phyloP scores from a whole-genome alignment of 2,113 vertebrate genomes.

The Holacanthus passer region DNA sequence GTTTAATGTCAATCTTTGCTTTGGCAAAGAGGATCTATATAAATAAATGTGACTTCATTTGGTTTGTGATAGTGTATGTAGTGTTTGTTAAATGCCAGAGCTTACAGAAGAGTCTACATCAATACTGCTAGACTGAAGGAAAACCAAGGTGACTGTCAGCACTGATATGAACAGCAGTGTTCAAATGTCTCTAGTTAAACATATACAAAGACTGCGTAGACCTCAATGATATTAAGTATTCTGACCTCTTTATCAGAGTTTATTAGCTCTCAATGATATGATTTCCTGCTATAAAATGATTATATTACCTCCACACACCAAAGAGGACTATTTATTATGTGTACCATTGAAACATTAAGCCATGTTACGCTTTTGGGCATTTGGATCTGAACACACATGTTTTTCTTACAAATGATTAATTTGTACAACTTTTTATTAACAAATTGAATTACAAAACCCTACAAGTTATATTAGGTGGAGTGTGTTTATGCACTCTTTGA shows the following conservation, averaged over 20 bases:
- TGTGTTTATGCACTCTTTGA: not conserved
- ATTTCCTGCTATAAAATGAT: not conserved
- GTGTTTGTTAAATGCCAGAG: not conserved
- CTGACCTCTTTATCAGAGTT: not conserved
- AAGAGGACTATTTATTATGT: not conserved
- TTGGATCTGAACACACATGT: not conserved
- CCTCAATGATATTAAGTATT: not conserved
- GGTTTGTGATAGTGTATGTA: not conserved
- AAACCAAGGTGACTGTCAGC: conserved; percentile 17
- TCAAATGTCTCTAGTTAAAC: conserved; percentile 7
- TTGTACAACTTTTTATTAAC: not conserved
- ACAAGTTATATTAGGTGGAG: not conserved
- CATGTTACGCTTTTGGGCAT: not conserved
- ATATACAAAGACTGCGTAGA: conserved; percentile 1
- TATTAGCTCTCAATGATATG: not conserved
- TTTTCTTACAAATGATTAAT: not conserved
- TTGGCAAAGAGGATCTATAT: not conserved
- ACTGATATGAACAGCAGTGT: conserved; percentile 29
- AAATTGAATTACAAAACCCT: not conserved
- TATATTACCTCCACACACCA: not conserved
- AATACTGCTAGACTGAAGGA: conserved; percentile 15
- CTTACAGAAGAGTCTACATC: conserved; percentile 14
- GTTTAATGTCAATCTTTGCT: not conserved
- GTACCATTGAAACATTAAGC: not conserved
- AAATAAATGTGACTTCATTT: conserved; percentile 15